Conservation (phyloP, 1,140 invertebrate species). For the Acromyrmex echinatior region DNA sequence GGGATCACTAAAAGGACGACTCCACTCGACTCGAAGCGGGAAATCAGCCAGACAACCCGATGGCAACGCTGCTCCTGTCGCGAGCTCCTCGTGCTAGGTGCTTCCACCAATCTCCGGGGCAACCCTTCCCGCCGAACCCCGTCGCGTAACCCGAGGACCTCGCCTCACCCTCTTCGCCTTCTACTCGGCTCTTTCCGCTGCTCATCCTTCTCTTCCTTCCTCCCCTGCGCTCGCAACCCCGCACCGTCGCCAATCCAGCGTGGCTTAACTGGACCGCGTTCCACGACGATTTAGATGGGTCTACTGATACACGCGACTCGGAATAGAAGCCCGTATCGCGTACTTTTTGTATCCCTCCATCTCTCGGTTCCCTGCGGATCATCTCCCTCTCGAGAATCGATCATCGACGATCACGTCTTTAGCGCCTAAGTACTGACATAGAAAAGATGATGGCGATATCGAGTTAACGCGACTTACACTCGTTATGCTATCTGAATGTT, state of each 20-base stretch:
- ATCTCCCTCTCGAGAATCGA: constrained; percentile 15
- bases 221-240: constrained; percentile 40
- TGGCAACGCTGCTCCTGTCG: constrained; percentile 79
- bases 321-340: constrained; percentile 45
- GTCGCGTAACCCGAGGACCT: constrained; percentile 16
- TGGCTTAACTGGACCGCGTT: constrained; percentile 41
- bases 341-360: constrained; percentile 7
- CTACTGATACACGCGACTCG: constrained; percentile 47
- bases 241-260: constrained; percentile 43
- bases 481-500: constrained; percentile 44
- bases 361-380: not conserved
- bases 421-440: constrained; percentile 44
- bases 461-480: constrained; percentile 40
- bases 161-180: constrained; percentile 30
- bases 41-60: constrained; percentile 78
- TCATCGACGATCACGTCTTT: constrained; percentile 49
- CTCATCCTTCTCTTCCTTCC: constrained; percentile 14
- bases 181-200: constrained; percentile 45
- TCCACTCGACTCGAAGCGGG: constrained; percentile 72
- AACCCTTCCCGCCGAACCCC: constrained; percentile 15
- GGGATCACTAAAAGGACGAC: constrained; percentile 76
- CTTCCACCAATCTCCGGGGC: constrained; percentile 61
- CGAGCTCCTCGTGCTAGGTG: constrained; percentile 68
- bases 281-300: constrained; percentile 57
- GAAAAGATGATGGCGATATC: constrained; percentile 48